Conservation (phyloP, 2,113 vertebrate genomes). For the Ochotona princeps region DNA sequence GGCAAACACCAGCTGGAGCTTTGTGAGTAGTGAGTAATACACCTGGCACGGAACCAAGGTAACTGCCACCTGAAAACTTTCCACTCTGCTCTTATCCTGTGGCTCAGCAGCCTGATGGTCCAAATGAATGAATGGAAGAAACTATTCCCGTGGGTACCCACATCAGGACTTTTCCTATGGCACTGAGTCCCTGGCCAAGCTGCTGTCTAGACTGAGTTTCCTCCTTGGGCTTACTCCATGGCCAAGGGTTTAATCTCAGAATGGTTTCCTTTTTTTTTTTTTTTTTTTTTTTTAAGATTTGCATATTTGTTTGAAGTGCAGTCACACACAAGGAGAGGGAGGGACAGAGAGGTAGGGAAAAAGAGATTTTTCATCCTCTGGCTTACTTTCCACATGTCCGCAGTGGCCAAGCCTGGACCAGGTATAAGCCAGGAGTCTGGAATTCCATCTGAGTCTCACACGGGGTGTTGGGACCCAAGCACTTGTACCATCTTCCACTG, state of each 20-base stretch:
- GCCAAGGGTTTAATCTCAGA: background rate
- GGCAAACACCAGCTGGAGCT: constrained; percentile 73
- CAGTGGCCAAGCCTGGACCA: too few relatives aligned
- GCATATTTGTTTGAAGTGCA: too few relatives aligned
- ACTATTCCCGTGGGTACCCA: too few relatives aligned
- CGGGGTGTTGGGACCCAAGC: too few relatives aligned
- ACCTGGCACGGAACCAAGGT: constrained; percentile 60
- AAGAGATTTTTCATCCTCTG: too few relatives aligned
- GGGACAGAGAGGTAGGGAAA: too few relatives aligned
- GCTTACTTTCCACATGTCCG: too few relatives aligned
- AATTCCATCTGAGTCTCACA: too few relatives aligned
- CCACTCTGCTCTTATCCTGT: constrained; percentile 36
- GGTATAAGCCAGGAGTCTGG: too few relatives aligned
- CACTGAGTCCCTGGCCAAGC: background rate
- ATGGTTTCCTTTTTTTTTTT: background rate
- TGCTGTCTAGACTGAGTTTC: background rate
- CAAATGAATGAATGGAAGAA: background rate
- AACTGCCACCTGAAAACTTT: constrained; percentile 77
- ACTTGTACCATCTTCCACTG: too few relatives aligned
- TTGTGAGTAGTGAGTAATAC: constrained; percentile 58
- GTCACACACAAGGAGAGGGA: too few relatives aligned
- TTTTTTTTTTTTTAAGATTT: too few relatives aligned
- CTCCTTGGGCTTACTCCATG: background rate
- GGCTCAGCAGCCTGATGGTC: background rate
- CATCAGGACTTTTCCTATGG: background rate